Evolutionary conservation across 2,888 invertebrate species (phyloP).

Genomic region (Dascillus cervinus): DNA sequence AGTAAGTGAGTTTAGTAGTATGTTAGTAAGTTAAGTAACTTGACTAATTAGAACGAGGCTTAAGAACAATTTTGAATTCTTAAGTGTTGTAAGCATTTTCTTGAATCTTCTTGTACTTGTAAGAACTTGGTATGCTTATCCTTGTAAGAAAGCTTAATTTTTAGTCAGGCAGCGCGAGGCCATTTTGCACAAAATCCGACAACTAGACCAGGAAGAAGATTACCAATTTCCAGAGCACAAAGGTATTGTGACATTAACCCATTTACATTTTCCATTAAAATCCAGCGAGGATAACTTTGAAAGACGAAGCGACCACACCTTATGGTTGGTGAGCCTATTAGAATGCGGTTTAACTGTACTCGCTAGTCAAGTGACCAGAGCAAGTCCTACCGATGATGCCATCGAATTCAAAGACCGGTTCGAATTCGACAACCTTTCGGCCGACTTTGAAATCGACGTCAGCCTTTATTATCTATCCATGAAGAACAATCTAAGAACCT

Average conservation of each 20-base stretch:
- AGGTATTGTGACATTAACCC: neutral
- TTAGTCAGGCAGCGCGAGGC: slow-evolving; percentile 20
- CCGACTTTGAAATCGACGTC: slow-evolving; percentile 40
- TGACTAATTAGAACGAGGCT: too few species aligned
- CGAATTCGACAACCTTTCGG: slow-evolving; percentile 29
- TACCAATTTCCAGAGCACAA: neutral
- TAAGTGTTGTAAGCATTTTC: too few species aligned
- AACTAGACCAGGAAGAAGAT: slow-evolving; percentile 10
- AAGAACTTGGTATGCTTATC: too few species aligned
- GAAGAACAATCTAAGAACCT: slow-evolving; percentile 28
- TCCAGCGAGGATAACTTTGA: too few species aligned
- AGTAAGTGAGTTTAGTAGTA: too few species aligned
- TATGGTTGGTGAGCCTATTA: slow-evolving; percentile 35
- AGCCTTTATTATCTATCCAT: slow-evolving; percentile 43
- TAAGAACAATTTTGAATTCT: too few species aligned
- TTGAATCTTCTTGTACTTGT: too few species aligned
- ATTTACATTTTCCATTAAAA: neutral
- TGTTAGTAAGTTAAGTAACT: too few species aligned
- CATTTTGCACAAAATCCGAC: slow-evolving; percentile 17
- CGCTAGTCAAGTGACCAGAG: slow-evolving; percentile 26
- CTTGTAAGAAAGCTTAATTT: slow-evolving; percentile 6
- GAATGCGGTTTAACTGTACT: slow-evolving; percentile 28
- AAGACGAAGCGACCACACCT: slow-evolving; percentile 17
- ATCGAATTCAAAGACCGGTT: slow-evolving; percentile 28
- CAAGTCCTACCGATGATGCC: slow-evolving; percentile 20